These are phyloP conservation scores for Stichodactyla mertensii DNA, from an alignment of 64 coral and sea anemone genomes.

Conservation along the genomic window DNA sequence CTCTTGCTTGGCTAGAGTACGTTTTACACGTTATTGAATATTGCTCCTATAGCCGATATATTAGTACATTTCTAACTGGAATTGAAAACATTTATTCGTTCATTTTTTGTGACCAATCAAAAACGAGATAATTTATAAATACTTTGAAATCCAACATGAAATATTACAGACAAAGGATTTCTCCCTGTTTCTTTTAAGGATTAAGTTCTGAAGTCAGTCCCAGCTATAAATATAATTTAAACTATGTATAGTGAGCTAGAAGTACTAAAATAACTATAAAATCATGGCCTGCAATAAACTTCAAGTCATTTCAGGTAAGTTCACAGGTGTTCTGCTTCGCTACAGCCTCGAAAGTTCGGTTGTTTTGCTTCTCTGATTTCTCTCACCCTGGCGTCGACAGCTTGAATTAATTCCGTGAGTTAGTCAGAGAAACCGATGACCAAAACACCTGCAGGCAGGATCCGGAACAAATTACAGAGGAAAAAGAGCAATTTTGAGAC, in stretches of 20 bases:
- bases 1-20: background rate
- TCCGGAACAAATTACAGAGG: constrained; percentile 14
- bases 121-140: too few species aligned
- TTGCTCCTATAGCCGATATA: too few species aligned
- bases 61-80: too few species aligned
- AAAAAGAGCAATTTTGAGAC: background rate
- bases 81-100: too few species aligned
- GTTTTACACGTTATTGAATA: background rate
- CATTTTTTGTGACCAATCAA: too few species aligned
- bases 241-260: background rate
- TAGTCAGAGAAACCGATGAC: background rate
- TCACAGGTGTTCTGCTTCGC: background rate
- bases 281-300: background rate
- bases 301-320: background rate
- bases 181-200: too few species aligned
- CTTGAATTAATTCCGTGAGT: background rate
- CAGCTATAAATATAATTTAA: too few species aligned
- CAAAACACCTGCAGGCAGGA: background rate
- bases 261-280: background rate
- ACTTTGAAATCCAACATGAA: too few species aligned
- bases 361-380: constrained; percentile 15
- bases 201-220: too few species aligned
- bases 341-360: background rate
- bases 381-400: background rate
- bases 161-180: too few species aligned